A percentile compares a stretch with the other conserved stretches of the same genome.
phyloP scores from a whole-genome alignment of 2,888 invertebrate species.

The Cheiracanthium punctorium region DNA sequence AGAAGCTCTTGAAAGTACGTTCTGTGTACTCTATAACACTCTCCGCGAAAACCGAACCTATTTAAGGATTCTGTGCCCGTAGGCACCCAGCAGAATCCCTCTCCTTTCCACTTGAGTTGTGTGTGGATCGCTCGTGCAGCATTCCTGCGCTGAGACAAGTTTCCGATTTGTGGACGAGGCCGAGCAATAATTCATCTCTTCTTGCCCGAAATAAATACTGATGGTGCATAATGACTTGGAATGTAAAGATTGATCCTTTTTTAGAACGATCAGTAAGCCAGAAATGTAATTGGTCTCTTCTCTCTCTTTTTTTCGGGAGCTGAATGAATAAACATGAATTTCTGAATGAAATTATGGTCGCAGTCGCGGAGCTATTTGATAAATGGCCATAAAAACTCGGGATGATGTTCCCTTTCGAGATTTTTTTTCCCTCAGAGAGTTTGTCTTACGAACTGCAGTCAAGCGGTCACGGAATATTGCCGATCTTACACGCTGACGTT shows the following conservation, averaged over 20 bases:
- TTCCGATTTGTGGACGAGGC: conserved; percentile 13
- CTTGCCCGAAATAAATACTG: conserved; percentile 6
- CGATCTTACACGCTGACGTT: too few species aligned
- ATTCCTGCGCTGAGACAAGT: not conserved
- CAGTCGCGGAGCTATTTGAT: too few species aligned
- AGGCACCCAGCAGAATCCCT: not conserved
- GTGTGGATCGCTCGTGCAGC: not conserved
- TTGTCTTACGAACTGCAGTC: too few species aligned
- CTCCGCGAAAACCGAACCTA: conserved; percentile 16
- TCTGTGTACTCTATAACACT: conserved; percentile 7
- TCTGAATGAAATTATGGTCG: too few species aligned
- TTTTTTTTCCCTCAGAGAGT: too few species aligned
- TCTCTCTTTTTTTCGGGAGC: too few species aligned
- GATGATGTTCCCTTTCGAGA: too few species aligned
- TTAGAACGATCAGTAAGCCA: not conserved
- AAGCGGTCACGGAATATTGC: too few species aligned
- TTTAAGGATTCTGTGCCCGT: conserved; percentile 17
- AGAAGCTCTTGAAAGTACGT: not conserved
- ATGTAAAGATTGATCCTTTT: not conserved
- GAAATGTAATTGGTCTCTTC: not conserved
- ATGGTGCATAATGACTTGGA: not conserved
- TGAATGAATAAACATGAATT: too few species aligned
- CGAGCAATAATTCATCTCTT: conserved; percentile 1
- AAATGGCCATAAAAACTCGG: too few species aligned
- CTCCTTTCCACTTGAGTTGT: conserved; percentile 2